A percentile compares a stretch with the other conserved stretches of the same genome.
Conservation (phyloP, 2,888 invertebrate genomes). For the Diarsia brunnea region DNA sequence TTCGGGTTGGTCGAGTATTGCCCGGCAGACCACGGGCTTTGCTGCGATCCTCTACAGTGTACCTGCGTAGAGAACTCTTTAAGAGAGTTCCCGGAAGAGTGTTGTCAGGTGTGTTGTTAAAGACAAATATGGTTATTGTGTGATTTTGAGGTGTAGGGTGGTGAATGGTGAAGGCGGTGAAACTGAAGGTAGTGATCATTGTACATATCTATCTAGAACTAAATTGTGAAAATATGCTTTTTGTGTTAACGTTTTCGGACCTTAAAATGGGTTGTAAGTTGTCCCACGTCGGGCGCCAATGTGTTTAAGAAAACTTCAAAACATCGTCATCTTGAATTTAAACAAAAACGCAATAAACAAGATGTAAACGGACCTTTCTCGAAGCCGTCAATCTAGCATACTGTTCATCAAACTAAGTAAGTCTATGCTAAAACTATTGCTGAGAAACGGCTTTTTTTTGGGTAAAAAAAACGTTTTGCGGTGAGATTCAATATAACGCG, state of each 20-base stretch:
- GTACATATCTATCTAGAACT: neutral
- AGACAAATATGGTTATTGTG: slow-evolving; percentile 1
- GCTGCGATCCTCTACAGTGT: slow-evolving; percentile 88
- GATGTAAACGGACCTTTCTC: too few relatives aligned
- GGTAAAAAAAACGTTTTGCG: too few relatives aligned
- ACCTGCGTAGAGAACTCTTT: slow-evolving; percentile 83
- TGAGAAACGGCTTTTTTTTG: too few relatives aligned
- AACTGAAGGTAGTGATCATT: slow-evolving; percentile 8
- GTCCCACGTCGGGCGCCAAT: slow-evolving; percentile 4
- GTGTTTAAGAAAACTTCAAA: neutral
- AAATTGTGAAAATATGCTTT: neutral
- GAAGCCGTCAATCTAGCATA: too few relatives aligned
- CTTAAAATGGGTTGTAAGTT: neutral
- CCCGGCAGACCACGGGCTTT: slow-evolving; percentile 78
- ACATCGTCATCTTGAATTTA: neutral
- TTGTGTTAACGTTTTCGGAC: neutral
- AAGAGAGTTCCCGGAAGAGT: slow-evolving; percentile 82
- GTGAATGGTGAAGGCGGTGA: neutral
- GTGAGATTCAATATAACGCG: too few relatives aligned
- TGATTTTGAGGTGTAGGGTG: neutral
- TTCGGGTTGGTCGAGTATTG: slow-evolving; percentile 89
- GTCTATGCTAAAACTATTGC: too few relatives aligned
- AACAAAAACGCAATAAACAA: neutral
- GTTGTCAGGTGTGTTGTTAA: slow-evolving; percentile 82
- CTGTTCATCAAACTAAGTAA: too few relatives aligned